phyloP scores from a whole-genome alignment of 2,797 vertebrate species.

The Anisognathus igniventris region DNA sequence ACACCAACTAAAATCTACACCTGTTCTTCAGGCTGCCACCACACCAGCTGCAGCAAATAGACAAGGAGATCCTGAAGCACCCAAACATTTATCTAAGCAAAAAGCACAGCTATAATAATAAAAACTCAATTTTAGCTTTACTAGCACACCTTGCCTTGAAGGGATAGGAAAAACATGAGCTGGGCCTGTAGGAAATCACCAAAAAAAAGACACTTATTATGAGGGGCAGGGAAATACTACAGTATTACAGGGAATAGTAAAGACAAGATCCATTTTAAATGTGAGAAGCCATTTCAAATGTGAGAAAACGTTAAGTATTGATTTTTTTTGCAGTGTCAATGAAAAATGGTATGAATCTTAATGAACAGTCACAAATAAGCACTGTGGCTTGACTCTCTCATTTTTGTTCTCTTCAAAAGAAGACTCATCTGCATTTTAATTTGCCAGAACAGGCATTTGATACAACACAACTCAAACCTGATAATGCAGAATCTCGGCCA shows the following conservation, averaged over 20 bases:
- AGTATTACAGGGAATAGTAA: not conserved
- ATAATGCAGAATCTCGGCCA: not conserved
- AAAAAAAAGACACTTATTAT: not conserved
- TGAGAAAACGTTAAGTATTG: not conserved
- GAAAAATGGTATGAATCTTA: not conserved
- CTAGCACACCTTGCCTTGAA: not conserved
- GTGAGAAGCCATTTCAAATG: not conserved
- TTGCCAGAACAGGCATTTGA: not conserved
- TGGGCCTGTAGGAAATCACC: not conserved
- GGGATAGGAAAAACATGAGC: not conserved
- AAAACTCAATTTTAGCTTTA: not conserved
- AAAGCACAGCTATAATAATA: not conserved
- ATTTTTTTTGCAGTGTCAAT: not conserved
- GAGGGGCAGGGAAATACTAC: not conserved
- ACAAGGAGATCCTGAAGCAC: not conserved
- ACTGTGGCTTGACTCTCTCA: not conserved
- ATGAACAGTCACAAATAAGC: not conserved
- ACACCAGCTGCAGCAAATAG: not conserved
- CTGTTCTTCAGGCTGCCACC: not conserved
- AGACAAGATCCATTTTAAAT: not conserved
- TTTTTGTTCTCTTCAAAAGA: not conserved
- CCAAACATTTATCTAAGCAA: not conserved
- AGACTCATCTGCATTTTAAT: not conserved
- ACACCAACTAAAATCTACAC: not conserved
- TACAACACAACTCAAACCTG: not conserved